Evolutionary conservation across 2,888 invertebrate genomes (phyloP), one percentile per base, ranked within the genome.

Genomic region (Sinohyriopsis cumingii): DNA sequence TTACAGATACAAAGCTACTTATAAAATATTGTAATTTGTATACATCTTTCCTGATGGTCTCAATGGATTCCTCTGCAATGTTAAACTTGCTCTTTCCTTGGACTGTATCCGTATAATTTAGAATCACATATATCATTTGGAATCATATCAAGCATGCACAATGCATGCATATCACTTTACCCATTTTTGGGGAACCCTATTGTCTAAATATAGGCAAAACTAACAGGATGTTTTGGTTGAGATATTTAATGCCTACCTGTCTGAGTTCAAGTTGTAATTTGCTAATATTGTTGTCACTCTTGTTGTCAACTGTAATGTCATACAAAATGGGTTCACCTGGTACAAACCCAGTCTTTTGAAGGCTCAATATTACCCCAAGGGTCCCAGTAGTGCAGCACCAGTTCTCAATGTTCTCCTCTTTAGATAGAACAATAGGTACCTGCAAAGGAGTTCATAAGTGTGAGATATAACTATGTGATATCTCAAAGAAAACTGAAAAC

Each of bases 301-400:
- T 93, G 92, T 98, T 98, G 87, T 93, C 93, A 65, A 98, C 93
- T 69, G 93, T 93, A 25, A 97, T 96, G 69, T 94, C 94, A 83
- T 97, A 94, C 83, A 94, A 93, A 89, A 98, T 94, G 87, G 95
- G 96, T 91, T 97, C 97, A 2, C 97, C 98, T 5, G 97, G 96
- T 72, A 98, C 96, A 91, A 96, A 98, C 54, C 97, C 98, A 70
- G 97, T 96, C 88, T 97, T 94, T 91, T 96, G 96, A 75, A 98
- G 91, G 75, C 95, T 93, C 73, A 98, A 95, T 85, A 94, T 93
- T 87, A 96, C 96, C 67, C 94, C 92, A 55, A 98, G 95, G 18
- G 94, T 93, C 61, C 97, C 98, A 61, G 95, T 94, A 78, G 95
- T 78, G 70, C 85, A 87, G 71, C 88, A 88, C 65, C 84, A 86